Conservation (phyloP, 1,140 invertebrate genomes). For the Microplitis demolitor region DNA sequence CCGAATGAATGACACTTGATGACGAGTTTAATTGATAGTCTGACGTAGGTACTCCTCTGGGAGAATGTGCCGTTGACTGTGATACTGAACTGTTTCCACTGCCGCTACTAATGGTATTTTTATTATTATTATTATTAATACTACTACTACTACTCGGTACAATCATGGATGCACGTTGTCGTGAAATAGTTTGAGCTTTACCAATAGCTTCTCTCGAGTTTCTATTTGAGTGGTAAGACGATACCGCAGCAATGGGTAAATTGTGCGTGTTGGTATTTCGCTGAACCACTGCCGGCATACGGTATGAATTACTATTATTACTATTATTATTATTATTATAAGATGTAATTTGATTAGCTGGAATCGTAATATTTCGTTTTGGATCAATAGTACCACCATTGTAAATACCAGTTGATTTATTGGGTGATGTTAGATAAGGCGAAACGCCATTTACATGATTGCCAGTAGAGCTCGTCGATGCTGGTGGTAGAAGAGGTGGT, state of each 20-base stretch:
- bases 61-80: not conserved
- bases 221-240: slow-evolving; percentile 59
- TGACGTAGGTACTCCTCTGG: not conserved
- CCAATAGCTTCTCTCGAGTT: slow-evolving; percentile 41
- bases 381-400: slow-evolving; percentile 42
- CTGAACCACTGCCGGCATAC: slow-evolving; percentile 26
- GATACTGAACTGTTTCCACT: too few species aligned
- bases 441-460: slow-evolving; percentile 14
- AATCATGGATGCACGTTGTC: slow-evolving; percentile 35
- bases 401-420: slow-evolving; percentile 38
- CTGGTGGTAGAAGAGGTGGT: slow-evolving; percentile 18
- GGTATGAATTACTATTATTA: slow-evolving; percentile 20
- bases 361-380: slow-evolving; percentile 35
- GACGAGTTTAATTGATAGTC: not conserved
- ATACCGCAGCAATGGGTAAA: slow-evolving; percentile 60
- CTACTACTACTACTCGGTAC: not conserved
- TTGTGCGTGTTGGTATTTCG: slow-evolving; percentile 58
- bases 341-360: slow-evolving; percentile 9
- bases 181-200: slow-evolving; percentile 40
- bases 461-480: not conserved
- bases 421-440: slow-evolving; percentile 31
- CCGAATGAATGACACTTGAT: not conserved
- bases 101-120: too few species aligned
- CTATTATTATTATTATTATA: slow-evolving; percentile 13
- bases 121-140: too few species aligned